phyloP scores from a whole-genome alignment of 2,888 invertebrate genomes.

The Lithosia quadra region DNA sequence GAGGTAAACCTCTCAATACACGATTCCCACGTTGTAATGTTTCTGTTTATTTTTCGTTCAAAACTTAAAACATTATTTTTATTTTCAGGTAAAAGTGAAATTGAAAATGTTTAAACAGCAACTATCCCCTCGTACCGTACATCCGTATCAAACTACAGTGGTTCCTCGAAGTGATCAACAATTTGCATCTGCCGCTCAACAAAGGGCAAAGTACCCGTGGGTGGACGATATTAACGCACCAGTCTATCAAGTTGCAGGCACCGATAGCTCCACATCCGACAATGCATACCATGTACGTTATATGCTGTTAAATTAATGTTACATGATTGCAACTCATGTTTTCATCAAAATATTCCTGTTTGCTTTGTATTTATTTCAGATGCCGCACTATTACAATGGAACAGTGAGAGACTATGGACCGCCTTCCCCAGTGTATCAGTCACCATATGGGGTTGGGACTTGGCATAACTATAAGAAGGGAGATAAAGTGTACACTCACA shows the following conservation, averaged over 20 bases:
- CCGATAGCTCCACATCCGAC: conserved; percentile 84
- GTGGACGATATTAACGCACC: conserved; percentile 75
- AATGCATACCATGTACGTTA: conserved; percentile 79
- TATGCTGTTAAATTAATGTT: background rate
- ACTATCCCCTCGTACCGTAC: conserved; percentile 78
- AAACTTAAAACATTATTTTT: conserved; percentile 23
- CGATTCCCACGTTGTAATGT: conserved; percentile 41
- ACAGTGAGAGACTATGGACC: conserved; percentile 73
- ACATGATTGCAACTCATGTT: background rate
- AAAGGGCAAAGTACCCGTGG: conserved; percentile 84
- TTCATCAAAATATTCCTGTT: background rate
- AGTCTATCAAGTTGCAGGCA: conserved; percentile 77
- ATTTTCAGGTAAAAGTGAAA: conserved; percentile 53
- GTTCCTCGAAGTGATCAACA: conserved; percentile 82
- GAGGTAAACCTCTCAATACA: conserved; percentile 26
- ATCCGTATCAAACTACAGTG: conserved; percentile 84
- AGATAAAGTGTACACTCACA: conserved; percentile 62
- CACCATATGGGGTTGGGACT: conserved; percentile 77
- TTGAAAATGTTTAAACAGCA: conserved; percentile 83
- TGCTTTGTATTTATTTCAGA: conserved; percentile 58
- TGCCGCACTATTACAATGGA: conserved; percentile 77
- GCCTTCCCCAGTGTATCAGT: conserved; percentile 82
- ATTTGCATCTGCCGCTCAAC: conserved; percentile 77
- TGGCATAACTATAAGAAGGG: conserved; percentile 74
- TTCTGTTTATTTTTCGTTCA: conserved; percentile 35